phyloP scores from a whole-genome alignment of 2,888 invertebrate species.

The Axea sp. region DNA sequence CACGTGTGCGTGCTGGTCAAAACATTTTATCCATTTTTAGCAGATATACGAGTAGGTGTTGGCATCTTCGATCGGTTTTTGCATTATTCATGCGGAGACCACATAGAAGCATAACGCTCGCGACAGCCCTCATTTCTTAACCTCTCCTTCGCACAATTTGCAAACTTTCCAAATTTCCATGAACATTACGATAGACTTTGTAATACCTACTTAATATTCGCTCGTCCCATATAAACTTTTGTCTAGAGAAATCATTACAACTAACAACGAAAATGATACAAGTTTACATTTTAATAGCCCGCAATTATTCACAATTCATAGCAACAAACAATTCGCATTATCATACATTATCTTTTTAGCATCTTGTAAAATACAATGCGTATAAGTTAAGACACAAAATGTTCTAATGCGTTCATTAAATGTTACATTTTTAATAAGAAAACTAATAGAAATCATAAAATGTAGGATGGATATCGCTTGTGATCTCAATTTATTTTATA shows the following conservation, averaged over 20 bases:
- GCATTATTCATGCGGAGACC: slow-evolving; percentile 39
- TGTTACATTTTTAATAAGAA: no score
- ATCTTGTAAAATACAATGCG: no score
- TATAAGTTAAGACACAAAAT: no score
- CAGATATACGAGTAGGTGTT: slow-evolving; percentile 40
- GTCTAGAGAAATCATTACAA: slow-evolving; percentile 5
- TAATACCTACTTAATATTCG: slow-evolving; percentile 48
- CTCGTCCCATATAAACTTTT: slow-evolving; percentile 23
- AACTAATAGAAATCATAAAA: no score
- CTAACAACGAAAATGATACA: slow-evolving; percentile 10
- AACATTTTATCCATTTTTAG: slow-evolving; percentile 33
- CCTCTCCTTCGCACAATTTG: slow-evolving; percentile 27
- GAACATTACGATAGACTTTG: slow-evolving; percentile 42
- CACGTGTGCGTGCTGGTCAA: slow-evolving; percentile 7
- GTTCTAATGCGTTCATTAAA: no score
- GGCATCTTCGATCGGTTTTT: slow-evolving; percentile 39
- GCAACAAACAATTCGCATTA: no score
- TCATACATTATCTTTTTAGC: no score
- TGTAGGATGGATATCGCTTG: no score
- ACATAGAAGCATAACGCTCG: slow-evolving; percentile 37
- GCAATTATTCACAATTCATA: no score
- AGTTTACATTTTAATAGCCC: no score
- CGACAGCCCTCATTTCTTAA: slow-evolving; percentile 31
- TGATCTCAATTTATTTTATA: no score
- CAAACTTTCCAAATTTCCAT: slow-evolving; percentile 42